These are phyloP conservation scores for Leptoclinus maculatus DNA, from an alignment of 2,797 vertebrate genomes.

Conservation along the genomic window DNA sequence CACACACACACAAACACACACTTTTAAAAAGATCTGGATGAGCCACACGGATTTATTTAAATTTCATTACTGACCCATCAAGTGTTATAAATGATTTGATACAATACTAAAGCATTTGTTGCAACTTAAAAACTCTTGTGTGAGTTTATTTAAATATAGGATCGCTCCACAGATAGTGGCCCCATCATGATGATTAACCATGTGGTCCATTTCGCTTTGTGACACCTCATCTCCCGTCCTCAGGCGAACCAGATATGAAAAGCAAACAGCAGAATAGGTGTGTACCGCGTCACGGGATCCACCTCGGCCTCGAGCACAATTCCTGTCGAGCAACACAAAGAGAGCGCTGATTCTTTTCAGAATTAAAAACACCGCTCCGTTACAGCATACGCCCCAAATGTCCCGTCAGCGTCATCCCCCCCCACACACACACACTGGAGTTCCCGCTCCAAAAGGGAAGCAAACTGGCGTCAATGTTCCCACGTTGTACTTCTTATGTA, in stretches of 20 bases:
- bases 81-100: not conserved
- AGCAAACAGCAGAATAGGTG: not conserved
- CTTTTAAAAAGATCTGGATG: not conserved
- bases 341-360: not conserved
- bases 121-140: too few relatives aligned
- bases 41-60: too few relatives aligned
- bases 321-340: not conserved
- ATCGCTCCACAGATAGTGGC: not conserved
- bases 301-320: constrained; percentile 4
- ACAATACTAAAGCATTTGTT: too few relatives aligned
- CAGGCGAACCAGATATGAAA: constrained; percentile 6
- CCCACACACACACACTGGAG: not conserved
- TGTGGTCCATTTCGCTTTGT: not conserved
- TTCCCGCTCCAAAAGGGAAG: constrained; percentile 2
- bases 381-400: not conserved
- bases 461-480: not conserved
- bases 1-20: not conserved
- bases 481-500: constrained; percentile 5
- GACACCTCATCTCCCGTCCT: constrained; percentile 31
- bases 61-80: too few relatives aligned
- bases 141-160: not conserved
- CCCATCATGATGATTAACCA: not conserved
- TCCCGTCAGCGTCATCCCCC: not conserved
- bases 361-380: not conserved
- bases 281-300: not conserved